A percentile compares a stretch with the other conserved stretches of the same genome.
These are phyloP conservation scores for Pantherophis guttatus DNA, from an alignment of 2,113 vertebrate genomes.

Conservation along the genomic window DNA sequence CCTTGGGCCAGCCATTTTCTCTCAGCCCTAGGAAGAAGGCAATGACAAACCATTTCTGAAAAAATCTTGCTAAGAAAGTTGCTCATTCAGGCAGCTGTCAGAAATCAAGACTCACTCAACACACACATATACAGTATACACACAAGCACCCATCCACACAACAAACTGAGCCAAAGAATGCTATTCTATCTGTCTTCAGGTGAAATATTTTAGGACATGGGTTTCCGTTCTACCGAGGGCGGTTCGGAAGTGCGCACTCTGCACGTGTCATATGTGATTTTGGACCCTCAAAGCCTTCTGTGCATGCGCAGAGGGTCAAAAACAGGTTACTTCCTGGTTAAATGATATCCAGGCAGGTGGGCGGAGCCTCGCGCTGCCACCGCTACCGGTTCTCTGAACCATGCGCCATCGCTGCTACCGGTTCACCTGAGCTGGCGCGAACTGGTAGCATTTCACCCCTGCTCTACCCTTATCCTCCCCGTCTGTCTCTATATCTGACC, in stretches of 20 bases:
- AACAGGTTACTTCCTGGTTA: too few relatives aligned
- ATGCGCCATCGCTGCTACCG: too few relatives aligned
- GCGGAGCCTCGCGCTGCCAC: too few relatives aligned
- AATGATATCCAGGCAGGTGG: too few relatives aligned
- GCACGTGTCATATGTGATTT: too few relatives aligned
- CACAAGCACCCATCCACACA: not conserved
- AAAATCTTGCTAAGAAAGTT: not conserved
- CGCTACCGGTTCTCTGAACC: too few relatives aligned
- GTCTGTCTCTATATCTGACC: not conserved
- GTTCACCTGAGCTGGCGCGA: too few relatives aligned
- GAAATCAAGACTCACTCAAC: not conserved
- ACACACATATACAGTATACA: not conserved
- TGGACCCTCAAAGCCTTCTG: too few relatives aligned
- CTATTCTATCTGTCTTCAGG: not conserved
- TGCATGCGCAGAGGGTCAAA: too few relatives aligned
- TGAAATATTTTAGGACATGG: not conserved
- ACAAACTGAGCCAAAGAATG: not conserved
- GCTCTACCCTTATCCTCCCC: not conserved
- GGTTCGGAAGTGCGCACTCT: too few relatives aligned
- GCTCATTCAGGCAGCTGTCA: not conserved
- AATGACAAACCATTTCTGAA: not conserved
- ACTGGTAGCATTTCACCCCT: too few relatives aligned
- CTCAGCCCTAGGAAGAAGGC: not conserved
- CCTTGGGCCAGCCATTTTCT: not conserved
- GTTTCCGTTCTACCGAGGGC: not conserved